These are phyloP conservation scores for Oncorhynchus nerka DNA, from an alignment of 2,113 vertebrate genomes.

Conservation along the genomic window DNA sequence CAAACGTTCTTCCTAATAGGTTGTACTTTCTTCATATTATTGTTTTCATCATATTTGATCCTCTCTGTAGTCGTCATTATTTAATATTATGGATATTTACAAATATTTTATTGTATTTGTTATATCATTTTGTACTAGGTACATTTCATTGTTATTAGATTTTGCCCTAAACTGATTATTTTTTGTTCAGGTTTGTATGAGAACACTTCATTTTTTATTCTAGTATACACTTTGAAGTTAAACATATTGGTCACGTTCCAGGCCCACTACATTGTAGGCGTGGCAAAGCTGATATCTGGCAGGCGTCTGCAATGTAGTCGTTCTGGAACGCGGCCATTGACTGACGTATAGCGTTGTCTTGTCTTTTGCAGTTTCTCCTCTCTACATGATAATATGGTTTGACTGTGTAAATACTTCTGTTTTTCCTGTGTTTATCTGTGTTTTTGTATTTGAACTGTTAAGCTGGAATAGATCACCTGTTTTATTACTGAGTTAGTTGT, in stretches of 20 bases:
- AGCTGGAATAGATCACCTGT: too few species aligned
- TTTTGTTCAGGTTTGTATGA: conserved; percentile 60
- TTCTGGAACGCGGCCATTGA: neutral
- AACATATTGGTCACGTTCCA: neutral
- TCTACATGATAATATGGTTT: conserved; percentile 37
- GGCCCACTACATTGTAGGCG: too few species aligned
- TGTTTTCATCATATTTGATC: conserved; percentile 24
- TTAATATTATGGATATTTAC: conserved; percentile 37
- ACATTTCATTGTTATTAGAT: conserved; percentile 50
- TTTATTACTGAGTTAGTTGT: too few species aligned
- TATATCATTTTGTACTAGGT: conserved; percentile 71
- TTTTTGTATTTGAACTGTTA: too few species aligned
- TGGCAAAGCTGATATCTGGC: too few species aligned
- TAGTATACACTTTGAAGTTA: conserved; percentile 56
- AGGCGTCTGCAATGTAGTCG: too few species aligned
- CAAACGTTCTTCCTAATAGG: neutral
- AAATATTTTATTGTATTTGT: conserved; percentile 43
- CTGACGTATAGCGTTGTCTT: conserved; percentile 47
- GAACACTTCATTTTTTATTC: conserved; percentile 53
- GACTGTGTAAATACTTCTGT: conserved; percentile 33
- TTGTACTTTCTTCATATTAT: conserved; percentile 34
- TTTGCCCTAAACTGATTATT: conserved; percentile 40
- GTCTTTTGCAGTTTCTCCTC: conserved; percentile 17
- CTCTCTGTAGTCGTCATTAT: conserved; percentile 33
- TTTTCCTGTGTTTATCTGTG: too few species aligned